A percentile compares a stretch with the other conserved stretches of the same genome.
Evolutionary conservation across 2,113 vertebrate species (phyloP).

Genomic region (Sciurus niger): DNA sequence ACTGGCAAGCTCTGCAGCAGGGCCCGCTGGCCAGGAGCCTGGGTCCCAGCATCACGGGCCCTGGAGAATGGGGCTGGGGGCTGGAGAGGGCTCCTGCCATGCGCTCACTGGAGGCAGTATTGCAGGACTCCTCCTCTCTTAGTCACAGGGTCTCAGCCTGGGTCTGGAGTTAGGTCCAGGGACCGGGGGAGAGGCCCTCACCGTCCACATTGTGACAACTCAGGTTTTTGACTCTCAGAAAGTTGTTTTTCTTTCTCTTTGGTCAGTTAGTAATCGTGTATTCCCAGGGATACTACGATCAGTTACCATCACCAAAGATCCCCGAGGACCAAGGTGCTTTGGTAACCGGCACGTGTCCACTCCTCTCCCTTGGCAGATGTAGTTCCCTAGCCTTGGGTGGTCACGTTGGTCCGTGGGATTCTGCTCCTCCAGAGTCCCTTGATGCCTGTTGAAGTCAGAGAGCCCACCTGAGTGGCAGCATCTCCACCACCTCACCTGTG

Average conservation of each 20-base stretch:
- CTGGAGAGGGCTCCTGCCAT: no score
- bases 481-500: rapidly evolving
- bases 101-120: background rate
- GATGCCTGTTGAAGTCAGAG: rapidly evolving
- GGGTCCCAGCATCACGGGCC: background rate
- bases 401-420: background rate
- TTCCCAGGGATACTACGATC: background rate
- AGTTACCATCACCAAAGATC: no score
- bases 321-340: background rate
- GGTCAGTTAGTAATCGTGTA: background rate
- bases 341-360: rapidly evolving
- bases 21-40: background rate
- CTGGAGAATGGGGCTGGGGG: background rate
- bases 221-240: background rate
- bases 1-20: no score
- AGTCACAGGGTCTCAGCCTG: no score
- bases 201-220: background rate
- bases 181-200: background rate
- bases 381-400: no score
- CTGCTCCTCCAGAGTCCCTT: background rate
- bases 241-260: no score
- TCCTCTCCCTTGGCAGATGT: background rate
- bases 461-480: rapidly evolving
- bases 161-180: background rate
- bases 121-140: background rate